Conservation (phyloP, 2,113 vertebrate genomes). For the Cranoglanis bouderius region DNA sequence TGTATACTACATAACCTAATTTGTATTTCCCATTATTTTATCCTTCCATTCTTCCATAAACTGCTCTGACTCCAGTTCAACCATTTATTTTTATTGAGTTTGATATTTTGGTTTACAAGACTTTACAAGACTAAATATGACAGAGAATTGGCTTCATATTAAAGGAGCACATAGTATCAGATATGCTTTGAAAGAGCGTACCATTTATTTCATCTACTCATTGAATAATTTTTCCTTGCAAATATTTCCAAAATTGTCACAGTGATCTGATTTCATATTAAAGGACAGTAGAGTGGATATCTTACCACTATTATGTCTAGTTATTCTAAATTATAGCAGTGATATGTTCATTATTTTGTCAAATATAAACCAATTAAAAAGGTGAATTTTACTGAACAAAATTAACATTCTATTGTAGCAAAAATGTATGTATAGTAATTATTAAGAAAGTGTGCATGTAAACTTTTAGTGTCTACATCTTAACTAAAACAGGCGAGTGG, state of each 20-base stretch:
- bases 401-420: neutral
- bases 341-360: neutral
- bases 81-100: neutral
- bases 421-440: neutral
- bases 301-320: neutral
- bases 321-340: neutral
- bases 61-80: neutral
- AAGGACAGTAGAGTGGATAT: neutral
- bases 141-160: neutral
- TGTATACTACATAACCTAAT: neutral
- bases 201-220: neutral
- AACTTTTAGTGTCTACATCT: neutral
- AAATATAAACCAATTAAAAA: neutral
- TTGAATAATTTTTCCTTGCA: neutral
- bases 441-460: neutral
- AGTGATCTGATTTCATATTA: no score
- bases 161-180: neutral
- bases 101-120: neutral
- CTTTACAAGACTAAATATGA: neutral
- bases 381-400: neutral
- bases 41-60: neutral
- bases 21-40: neutral
- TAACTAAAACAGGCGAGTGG: neutral
- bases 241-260: neutral
- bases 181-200: neutral